These are phyloP conservation scores for Epicampocera succincta DNA, from an alignment of 2,888 invertebrate genomes.

Conservation along the genomic window DNA sequence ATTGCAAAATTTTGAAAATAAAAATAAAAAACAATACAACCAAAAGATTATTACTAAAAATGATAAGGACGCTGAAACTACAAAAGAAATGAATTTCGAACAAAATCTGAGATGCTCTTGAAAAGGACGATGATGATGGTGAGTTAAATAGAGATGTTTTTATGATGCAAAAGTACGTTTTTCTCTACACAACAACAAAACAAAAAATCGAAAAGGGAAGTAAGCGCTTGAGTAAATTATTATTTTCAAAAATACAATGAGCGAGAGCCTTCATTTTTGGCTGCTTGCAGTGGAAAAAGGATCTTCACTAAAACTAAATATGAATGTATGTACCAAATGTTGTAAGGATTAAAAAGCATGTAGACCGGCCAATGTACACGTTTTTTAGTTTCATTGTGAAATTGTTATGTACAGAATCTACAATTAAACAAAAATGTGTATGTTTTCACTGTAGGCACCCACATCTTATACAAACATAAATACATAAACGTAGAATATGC, in stretches of 20 bases:
- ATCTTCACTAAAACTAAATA: conserved; percentile 61
- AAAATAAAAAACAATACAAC: conserved; percentile 7
- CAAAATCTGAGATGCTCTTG: background rate
- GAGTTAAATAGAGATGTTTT: conserved; percentile 60
- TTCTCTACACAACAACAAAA: conserved; percentile 39
- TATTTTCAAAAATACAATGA: conserved; percentile 43
- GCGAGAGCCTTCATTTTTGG: conserved; percentile 29
- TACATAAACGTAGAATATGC: background rate
- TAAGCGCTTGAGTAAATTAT: conserved; percentile 61
- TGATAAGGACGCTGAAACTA: conserved; percentile 53
- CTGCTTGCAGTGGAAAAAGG: conserved; percentile 45
- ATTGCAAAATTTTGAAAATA: conserved; percentile 41
- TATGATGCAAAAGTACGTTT: conserved; percentile 53
- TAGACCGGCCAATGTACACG: conserved; percentile 24
- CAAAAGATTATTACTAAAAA: conserved; percentile 28
- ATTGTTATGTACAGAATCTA: background rate
- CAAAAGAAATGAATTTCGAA: conserved; percentile 43
- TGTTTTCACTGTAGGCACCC: conserved; percentile 41
- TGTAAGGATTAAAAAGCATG: conserved; percentile 52
- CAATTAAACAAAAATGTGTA: no score
- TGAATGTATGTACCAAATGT: conserved; percentile 58
- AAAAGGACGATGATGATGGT: conserved; percentile 25
- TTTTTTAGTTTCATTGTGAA: conserved; percentile 8
- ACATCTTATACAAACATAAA: conserved; percentile 16
- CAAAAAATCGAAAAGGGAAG: conserved; percentile 46